A percentile compares a stretch with the other conserved stretches of the same genome.
Evolutionary conservation across 1,140 invertebrate species (phyloP).

Genomic region (Lerema accius): DNA sequence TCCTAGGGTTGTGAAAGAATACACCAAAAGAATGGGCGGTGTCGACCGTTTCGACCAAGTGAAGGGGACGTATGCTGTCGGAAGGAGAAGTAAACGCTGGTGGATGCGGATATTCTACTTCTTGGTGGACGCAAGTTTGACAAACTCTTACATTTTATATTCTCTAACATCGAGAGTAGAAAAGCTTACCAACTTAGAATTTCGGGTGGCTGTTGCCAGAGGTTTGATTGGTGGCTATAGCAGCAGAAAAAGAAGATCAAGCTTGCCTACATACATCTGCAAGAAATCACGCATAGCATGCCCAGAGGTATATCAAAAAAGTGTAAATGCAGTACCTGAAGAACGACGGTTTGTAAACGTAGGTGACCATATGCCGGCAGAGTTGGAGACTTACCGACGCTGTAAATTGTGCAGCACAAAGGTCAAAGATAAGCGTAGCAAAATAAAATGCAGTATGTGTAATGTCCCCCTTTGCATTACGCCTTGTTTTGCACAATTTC

Average conservation of each 20-base stretch:
- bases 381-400: constrained; percentile 41
- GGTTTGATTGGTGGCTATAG: constrained; percentile 42
- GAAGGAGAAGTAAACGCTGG: constrained; percentile 43
- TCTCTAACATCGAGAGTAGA: constrained; percentile 29
- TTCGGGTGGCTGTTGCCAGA: constrained; percentile 48
- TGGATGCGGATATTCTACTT: constrained; percentile 52
- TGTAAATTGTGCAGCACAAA: constrained; percentile 50
- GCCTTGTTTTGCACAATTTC: constrained; percentile 47
- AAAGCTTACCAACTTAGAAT: constrained; percentile 48
- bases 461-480: constrained; percentile 44
- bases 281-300: constrained; percentile 25
- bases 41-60: constrained; percentile 49
- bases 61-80: constrained; percentile 41
- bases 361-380: constrained; percentile 42
- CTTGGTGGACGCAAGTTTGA: constrained; percentile 42
- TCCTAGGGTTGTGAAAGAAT: constrained; percentile 40
- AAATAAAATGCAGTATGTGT: constrained; percentile 47
- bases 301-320: constrained; percentile 38
- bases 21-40: constrained; percentile 48
- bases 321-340: constrained; percentile 37
- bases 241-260: constrained; percentile 42
- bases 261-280: constrained; percentile 27
- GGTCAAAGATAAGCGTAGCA: constrained; percentile 41
- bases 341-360: constrained; percentile 38
- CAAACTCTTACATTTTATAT: constrained; percentile 46